These are phyloP conservation scores for Isaurus tuberculatus DNA, from an alignment of 92 coral and sea anemone species.

Conservation along the genomic window DNA sequence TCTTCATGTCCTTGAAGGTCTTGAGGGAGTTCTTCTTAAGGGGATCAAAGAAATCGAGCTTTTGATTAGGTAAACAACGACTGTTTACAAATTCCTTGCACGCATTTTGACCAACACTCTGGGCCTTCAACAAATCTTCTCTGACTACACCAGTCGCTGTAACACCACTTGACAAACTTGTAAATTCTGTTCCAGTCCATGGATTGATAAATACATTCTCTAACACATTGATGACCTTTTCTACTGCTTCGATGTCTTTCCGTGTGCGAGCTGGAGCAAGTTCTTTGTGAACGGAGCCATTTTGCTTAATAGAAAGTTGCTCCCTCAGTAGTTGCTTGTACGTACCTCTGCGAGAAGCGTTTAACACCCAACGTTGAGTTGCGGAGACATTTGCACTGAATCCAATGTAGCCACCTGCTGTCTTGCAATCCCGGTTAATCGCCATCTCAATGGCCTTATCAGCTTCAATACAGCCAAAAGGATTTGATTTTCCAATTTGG, in stretches of 20 bases:
- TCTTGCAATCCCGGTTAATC: background rate
- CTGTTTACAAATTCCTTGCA: background rate
- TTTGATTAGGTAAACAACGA: background rate
- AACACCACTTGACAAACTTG: background rate
- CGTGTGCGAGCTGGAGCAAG: background rate
- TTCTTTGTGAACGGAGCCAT: slow-evolving; percentile 12
- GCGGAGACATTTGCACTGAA: background rate
- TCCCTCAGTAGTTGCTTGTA: background rate
- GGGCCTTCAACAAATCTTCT: background rate
- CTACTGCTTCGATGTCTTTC: slow-evolving; percentile 18
- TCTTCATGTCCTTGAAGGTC: no score
- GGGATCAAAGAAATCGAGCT: background rate
- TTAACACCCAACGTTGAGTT: slow-evolving; percentile 7
- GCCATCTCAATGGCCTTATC: slow-evolving; percentile 7
- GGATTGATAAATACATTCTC: background rate
- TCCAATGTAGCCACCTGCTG: no score
- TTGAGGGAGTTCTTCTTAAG: background rate
- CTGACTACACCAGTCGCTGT: slow-evolving; percentile 1
- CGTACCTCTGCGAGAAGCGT: background rate
- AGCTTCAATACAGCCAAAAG: no score
- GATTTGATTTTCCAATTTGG: no score
- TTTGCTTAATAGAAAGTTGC: background rate
- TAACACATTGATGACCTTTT: slow-evolving; percentile 2
- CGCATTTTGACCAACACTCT: background rate
- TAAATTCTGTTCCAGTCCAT: background rate